Conservation (phyloP, 2,888 invertebrate genomes). For the Xestia xanthographa region DNA sequence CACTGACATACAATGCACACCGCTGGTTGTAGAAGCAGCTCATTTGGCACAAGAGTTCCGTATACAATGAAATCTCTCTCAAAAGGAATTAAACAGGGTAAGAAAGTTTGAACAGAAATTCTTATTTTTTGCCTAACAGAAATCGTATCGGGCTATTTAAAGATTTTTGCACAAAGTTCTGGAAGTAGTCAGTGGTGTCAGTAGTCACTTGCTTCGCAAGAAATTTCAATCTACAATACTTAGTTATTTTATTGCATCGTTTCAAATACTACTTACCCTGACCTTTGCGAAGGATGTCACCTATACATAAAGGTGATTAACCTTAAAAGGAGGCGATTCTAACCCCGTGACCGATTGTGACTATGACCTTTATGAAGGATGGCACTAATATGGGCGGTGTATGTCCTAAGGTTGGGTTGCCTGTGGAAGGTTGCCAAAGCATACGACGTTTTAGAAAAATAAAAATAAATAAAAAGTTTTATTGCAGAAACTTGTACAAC, state of each 20-base stretch:
- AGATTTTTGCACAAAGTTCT: not conserved
- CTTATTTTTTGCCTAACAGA: not conserved
- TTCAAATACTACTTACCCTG: conserved; percentile 36
- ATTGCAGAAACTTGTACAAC: too few species aligned
- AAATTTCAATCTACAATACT: too few species aligned
- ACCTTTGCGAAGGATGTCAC: conserved; percentile 46
- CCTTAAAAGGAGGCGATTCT: conserved; percentile 23
- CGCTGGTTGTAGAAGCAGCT: not conserved
- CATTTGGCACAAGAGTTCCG: not conserved
- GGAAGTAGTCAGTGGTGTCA: too few species aligned
- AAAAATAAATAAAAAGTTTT: too few species aligned
- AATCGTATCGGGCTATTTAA: not conserved
- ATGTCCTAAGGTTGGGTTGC: conserved; percentile 11
- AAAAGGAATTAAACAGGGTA: not conserved
- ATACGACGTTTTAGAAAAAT: conserved; percentile 23
- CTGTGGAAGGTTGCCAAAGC: conserved; percentile 45
- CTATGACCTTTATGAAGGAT: conserved; percentile 31
- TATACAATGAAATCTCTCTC: not conserved
- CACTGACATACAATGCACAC: not conserved
- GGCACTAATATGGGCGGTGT: conserved; percentile 17
- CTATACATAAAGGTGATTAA: not conserved
- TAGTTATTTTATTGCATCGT: not conserved
- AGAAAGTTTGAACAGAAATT: not conserved
- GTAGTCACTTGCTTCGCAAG: too few species aligned
- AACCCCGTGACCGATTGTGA: conserved; percentile 15